Base-by-base conservation (phyloP, 1,140 invertebrate genomes). In the Scaptomyza graminum region DNA sequence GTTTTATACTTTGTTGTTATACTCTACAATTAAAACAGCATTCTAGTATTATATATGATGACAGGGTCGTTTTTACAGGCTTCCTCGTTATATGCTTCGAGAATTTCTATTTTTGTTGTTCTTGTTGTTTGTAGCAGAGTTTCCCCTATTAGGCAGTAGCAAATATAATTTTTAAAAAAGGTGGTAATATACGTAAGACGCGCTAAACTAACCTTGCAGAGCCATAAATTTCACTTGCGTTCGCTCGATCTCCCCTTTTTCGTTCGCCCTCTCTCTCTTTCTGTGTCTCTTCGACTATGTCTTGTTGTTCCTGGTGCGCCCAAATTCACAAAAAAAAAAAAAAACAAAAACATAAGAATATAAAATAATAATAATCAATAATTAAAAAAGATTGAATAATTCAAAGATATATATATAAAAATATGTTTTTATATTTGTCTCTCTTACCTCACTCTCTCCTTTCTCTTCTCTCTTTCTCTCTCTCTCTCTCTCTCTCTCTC, bases 41-140 rank as follows among this genome's bases (percentile, higher is more conserved):
- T 56, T 56, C 54, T 60, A 44, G 44, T 13, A 46, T 44, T 28
- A 6, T 18, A 28, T 6, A 28, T 28, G 28, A 28, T 28, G 28
- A 37, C 47, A 73, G 70, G 54, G 63, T 79, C 61, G 76, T 60
- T 69, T 34, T 18, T 8, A 37, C 46, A 82, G 78, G 74, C 81
- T 82, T 82, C 78, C 73, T 83, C 76, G 79, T 79, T 82, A 90
- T 90, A 90, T 90, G 87, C 87, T 90, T 90, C 88, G 87, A 90
- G 87, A 90, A 90, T 76, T 52, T 90, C 87, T 90, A 90, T 90
- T 90, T 88, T 85, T 87, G 83, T 87, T 87, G 78, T 87, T 87
- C 82, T 87, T 85, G 82, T 87, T 87, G 82, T 82, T 76, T 82
- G 79, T 83, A 83, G 79, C 80, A 85, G 67, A 84, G 64, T 34